Evolutionary conservation across 2,113 vertebrate genomes (phyloP), one percentile per base, ranked within the genome.

Genomic region (Lophius piscatorius): DNA sequence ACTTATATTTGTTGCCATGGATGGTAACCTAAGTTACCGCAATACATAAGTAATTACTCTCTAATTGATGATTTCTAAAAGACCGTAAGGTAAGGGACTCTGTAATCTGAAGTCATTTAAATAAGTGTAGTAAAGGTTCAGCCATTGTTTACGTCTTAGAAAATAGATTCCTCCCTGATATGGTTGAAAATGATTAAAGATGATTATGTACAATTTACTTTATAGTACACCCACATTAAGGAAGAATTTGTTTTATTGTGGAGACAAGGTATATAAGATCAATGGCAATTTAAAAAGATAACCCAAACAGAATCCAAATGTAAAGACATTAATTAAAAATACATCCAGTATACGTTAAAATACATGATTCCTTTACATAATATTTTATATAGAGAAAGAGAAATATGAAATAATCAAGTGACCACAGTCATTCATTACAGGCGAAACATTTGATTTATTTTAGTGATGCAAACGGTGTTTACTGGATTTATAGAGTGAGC

Each of bases 401-500:
- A 54, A 18, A 48, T n/a, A 22, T 22, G 21, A 51, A 16, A 41
- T 12, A 44, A 8, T 21, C 2, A 21, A 28, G 31, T 47, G 49
- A 57, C 38, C 34, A 61, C 14, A 49, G 44, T 3, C 22, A 60
- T 38, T 31, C 28, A 64, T 39, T 21, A 58, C 35, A 61, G 54
- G 46, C 1, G 13, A 60, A 33, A 58, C 26, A 1, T 35, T n/a
- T n/a, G n/a, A n/a, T 35, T 29, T 21, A 36, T 56, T 21, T 50
- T 1, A 38, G 35, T 36, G 54, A 76, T 38, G 49, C 41, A 65
- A 33, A 57, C 28, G 3, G 44, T 50, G 66, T 72, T 78, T 70
- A 60, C 5, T 50, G 33, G 26, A 33, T 60, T 68, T 42, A 72
- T 21, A 65, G 17, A 24, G 28, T 22, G 35, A 55, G 51, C 16